phyloP scores from a whole-genome alignment of 1,140 invertebrate genomes.

The Trichomalopsis sarcophagae region DNA sequence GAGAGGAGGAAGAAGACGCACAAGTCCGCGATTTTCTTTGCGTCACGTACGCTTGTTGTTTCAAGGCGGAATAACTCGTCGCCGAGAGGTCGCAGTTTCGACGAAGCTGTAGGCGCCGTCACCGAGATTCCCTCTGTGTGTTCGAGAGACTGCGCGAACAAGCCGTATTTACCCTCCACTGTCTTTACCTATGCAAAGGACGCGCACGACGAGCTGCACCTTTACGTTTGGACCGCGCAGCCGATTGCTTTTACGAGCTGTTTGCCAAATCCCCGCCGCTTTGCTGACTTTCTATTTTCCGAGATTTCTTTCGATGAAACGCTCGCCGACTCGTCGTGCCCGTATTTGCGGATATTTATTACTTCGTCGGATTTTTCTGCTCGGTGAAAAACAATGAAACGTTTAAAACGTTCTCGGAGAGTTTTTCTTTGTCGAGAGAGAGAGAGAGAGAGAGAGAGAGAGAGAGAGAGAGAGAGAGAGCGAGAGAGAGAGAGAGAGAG shows the following conservation, averaged over 20 bases:
- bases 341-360: no score
- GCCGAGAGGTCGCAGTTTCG: conserved; percentile 52
- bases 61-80: conserved; percentile 59
- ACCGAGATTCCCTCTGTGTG: background rate
- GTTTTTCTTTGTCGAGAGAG: no score
- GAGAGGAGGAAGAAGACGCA: conserved; percentile 19
- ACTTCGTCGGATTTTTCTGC: no score
- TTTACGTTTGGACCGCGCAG: conserved; percentile 14
- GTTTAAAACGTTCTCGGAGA: no score
- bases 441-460: no score
- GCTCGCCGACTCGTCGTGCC: no score
- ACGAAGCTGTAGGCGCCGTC: conserved; percentile 42
- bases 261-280: background rate
- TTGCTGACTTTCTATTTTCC: conserved; percentile 12
- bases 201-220: background rate
- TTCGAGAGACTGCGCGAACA: background rate
- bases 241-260: conserved; percentile 15
- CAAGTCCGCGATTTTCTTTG: conserved; percentile 52
- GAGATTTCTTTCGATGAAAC: background rate
- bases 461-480: no score
- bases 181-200: conserved; percentile 59
- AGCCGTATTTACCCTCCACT: conserved; percentile 46
- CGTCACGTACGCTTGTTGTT: conserved; percentile 64
- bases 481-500: no score
- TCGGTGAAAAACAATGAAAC: no score